Base-by-base conservation (phyloP, 2,113 vertebrate genomes). In the Hydropotes inermis region DNA sequence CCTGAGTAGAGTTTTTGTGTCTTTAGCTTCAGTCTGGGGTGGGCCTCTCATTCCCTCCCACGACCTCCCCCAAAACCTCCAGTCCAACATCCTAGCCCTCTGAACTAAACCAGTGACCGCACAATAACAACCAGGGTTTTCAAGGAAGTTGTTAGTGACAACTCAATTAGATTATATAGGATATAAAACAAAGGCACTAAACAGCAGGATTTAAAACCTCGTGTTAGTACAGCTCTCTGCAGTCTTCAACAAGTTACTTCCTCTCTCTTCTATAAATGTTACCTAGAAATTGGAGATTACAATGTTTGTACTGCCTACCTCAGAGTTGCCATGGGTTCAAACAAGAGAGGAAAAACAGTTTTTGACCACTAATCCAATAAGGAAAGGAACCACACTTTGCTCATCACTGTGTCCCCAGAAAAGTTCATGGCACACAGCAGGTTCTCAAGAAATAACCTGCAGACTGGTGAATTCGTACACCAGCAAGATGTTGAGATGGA, bases 1-100 rank as follows among this genome's bases (percentile, higher is more conserved):
- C 60, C 82, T 96, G 78, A 95, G 88, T 7, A 50, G 76, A 0
- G 1, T 52, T 87, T 97, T 96, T 94, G 54, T 96, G 60, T 92
- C 60, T 85, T 81, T 28, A 91, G 74, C 52, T 95, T 52, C 74
- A 89, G 45, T 91, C n/a, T 89, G 47, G 67, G 39, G 6, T 83
- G 67, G 79, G 58, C 88, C 93, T 84, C 70, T 92, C 85, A 79
- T 89, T 64, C 87, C 83, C 82, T 86, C 76, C 86, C 19, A 30
- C 39, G 8, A 47, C 39, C 85, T 89, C 67, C 57, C 47, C 54
- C 78, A 36, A 17, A 17, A 43, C 43, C 84, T 94, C 45, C 50
- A 58, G 33, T 64, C 94, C 86, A 88, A 90, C 58, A 47, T 4
- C 39, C 39, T 61, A 84, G 28, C 81, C 45, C 76, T 90, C 81